Base-by-base conservation (phyloP, 2,888 invertebrate genomes). In the Branchellion lobata region DNA sequence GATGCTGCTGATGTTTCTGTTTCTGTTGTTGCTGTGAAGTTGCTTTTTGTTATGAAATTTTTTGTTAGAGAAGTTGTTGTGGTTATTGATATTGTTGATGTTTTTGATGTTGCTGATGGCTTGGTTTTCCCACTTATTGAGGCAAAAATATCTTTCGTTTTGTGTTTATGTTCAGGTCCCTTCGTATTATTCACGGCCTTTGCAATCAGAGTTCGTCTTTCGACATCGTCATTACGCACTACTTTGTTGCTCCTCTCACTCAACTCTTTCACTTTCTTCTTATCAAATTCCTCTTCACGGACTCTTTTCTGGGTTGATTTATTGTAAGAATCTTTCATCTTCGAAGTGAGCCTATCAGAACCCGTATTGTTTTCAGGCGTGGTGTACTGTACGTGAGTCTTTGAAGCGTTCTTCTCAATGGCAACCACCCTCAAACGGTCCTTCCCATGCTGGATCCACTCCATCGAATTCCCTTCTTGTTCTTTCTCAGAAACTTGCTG, bases 361-460 rank as follows among this genome's bases (percentile, higher is more conserved):
- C n/a, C n/a, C n/a, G n/a, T n/a, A n/a, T n/a, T n/a, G n/a, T n/a
- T n/a, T n/a, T n/a, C n/a, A n/a, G n/a, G n/a, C n/a, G n/a, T n/a
- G n/a, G n/a, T n/a, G n/a, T n/a, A n/a, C n/a, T n/a, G n/a, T n/a
- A n/a, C n/a, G n/a, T n/a, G n/a, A n/a, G n/a, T n/a, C n/a, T n/a
- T n/a, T n/a, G n/a, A n/a, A n/a, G n/a, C n/a, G n/a, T n/a, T n/a
- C n/a, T n/a, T n/a, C n/a, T n/a, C 24, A 57, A n/a, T 14, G 3
- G 3, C 61, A 57, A 18, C n/a, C 5, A n/a, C 5, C 5, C 3
- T n/a, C 5, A 57, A 8, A 3, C 3, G 61, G 14, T 57, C 21
- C 21, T 18, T 81, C 36, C 78, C 77, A 71, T 79, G 31, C 33
- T 5, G 82, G 0, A 80, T 76, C 5, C 78, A 69, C 3, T n/a